Conservation (phyloP, 2,888 invertebrate genomes). For the Hydropsyche betteni region DNA sequence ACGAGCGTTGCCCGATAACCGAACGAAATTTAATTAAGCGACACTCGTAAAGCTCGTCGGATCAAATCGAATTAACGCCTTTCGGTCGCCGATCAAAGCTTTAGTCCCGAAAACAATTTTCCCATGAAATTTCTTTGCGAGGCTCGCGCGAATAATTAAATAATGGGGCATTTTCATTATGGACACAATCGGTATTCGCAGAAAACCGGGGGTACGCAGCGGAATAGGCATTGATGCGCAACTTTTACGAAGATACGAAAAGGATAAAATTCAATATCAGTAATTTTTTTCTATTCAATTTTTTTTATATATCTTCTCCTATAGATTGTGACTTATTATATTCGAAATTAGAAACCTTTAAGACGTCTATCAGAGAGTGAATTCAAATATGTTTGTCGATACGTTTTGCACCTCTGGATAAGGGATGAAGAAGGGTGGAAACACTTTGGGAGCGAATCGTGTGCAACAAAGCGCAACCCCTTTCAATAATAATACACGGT, state of each 20-base stretch:
- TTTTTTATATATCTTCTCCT: too few relatives aligned
- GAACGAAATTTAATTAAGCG: slow-evolving; percentile 24
- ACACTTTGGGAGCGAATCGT: slow-evolving; percentile 20
- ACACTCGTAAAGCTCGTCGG: slow-evolving; percentile 23
- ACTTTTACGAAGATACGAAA: background rate
- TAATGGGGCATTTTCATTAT: slow-evolving; percentile 30
- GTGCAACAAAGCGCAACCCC: slow-evolving; percentile 35
- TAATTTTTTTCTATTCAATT: background rate
- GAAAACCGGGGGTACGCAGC: too few relatives aligned
- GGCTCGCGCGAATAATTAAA: slow-evolving; percentile 13
- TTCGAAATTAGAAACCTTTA: too few relatives aligned
- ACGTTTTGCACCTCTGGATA: background rate
- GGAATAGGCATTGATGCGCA: too few relatives aligned
- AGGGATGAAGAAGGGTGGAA: background rate
- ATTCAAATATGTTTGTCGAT: too few relatives aligned
- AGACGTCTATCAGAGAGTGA: too few relatives aligned
- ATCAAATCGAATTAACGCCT: slow-evolving; percentile 33
- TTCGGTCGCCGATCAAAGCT: slow-evolving; percentile 25
- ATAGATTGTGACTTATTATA: too few relatives aligned
- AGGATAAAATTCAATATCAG: background rate
- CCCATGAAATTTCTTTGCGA: slow-evolving; percentile 23
- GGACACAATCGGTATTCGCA: slow-evolving; percentile 1
- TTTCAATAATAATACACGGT: slow-evolving; percentile 24
- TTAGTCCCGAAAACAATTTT: slow-evolving; percentile 21
- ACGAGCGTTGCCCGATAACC: too few relatives aligned